Evolutionary conservation across 2,888 invertebrate genomes (phyloP).

Genomic region (Hypena proboscidalis): DNA sequence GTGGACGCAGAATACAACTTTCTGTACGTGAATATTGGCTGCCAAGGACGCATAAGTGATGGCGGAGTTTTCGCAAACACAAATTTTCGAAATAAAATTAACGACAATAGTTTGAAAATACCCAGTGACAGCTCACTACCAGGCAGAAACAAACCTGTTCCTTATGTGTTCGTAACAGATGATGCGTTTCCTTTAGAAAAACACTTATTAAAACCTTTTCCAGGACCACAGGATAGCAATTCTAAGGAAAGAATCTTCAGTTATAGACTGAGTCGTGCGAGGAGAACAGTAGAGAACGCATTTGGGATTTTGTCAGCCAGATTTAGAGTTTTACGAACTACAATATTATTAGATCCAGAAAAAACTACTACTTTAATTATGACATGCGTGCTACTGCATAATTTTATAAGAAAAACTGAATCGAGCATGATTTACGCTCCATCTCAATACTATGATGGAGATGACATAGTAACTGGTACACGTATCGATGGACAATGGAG

Average conservation of each 20-base stretch:
- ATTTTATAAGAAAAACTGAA: constrained; percentile 16
- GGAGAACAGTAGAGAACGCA: constrained; percentile 36
- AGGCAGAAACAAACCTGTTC: constrained; percentile 25
- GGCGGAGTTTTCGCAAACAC: constrained; percentile 31
- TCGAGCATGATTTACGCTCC: constrained; percentile 26
- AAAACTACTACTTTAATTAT: constrained; percentile 37
- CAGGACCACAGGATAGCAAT: constrained; percentile 30
- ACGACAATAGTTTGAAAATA: constrained; percentile 20
- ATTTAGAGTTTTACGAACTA: constrained; percentile 29
- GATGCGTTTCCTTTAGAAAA: constrained; percentile 30
- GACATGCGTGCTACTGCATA: constrained; percentile 39
- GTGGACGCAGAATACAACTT: constrained; percentile 30
- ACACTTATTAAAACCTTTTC: constrained; percentile 32
- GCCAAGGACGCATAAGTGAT: constrained; percentile 37
- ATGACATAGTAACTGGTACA: constrained; percentile 24
- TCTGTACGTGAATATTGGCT: constrained; percentile 26
- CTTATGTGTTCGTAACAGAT: constrained; percentile 34
- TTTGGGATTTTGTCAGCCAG: constrained; percentile 32
- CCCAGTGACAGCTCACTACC: constrained; percentile 21
- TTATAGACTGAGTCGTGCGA: constrained; percentile 34
- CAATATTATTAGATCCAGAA: constrained; percentile 31
- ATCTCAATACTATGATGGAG: constrained; percentile 30
- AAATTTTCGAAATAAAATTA: constrained; percentile 16
- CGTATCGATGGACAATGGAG: constrained; percentile 32
- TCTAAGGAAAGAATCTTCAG: constrained; percentile 35